phyloP scores from a whole-genome alignment of 2,113 vertebrate genomes.

The Grammomys dolichurus region DNA sequence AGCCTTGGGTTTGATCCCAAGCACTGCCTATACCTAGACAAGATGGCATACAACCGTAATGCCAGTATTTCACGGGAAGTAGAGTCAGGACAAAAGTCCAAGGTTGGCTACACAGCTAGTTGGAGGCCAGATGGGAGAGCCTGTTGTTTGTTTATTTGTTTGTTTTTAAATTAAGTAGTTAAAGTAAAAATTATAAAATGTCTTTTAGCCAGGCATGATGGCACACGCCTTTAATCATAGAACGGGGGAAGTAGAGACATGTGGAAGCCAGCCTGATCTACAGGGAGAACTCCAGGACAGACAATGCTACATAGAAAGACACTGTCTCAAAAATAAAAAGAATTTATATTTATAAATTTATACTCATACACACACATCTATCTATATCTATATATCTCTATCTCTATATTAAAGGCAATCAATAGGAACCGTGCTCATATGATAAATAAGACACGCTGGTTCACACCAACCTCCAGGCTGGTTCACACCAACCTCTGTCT shows the following conservation, averaged over 20 bases:
- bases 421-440: background rate
- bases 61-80: background rate
- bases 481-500: slow-evolving; percentile 25
- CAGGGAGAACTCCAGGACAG: background rate
- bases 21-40: background rate
- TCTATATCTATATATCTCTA: background rate
- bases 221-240: background rate
- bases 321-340: background rate
- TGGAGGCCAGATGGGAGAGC: background rate
- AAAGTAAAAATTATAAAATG: background rate
- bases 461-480: slow-evolving; percentile 5
- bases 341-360: background rate
- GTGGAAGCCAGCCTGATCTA: background rate
- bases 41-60: background rate
- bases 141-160: background rate
- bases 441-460: slow-evolving; percentile 13
- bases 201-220: background rate
- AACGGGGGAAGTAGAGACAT: background rate
- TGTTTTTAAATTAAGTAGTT: background rate
- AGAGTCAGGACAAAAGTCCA: background rate
- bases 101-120: background rate
- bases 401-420: background rate
- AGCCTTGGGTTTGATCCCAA: background rate
- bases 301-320: background rate
- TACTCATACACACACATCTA: background rate